Evolutionary conservation across 2,797 vertebrate genomes (phyloP), one percentile per base, ranked within the genome.

Genomic region (Crypturellus tataupa): DNA sequence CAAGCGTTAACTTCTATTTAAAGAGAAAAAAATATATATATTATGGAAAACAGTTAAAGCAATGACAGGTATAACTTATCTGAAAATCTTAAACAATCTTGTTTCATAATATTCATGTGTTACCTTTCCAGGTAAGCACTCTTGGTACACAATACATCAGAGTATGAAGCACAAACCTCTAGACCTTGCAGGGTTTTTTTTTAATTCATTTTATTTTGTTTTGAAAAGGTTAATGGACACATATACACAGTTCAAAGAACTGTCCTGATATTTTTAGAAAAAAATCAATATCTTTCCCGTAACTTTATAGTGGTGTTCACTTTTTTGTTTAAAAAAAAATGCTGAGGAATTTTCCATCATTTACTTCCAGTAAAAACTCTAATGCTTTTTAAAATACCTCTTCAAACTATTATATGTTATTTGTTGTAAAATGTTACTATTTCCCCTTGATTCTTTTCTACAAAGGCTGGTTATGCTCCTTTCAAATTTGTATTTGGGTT

Each of bases 251-350:
- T 94, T 95, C 95, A 96, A 88, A 86, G 89, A 94, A 96, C 82
- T 27, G 14, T 94, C 84, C 5, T 64, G 94, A 25, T 94, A 96
- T 96, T 96, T 97, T 97, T 96, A 96, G 95, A 93, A 56, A 94
- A 96, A 94, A 96, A 95, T 97, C 95, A 93, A 91, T 96, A 96
- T 77, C 59, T 84, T 96, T 49, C 70, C 83, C 86, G 82, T 39
- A 49, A 87, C 64, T 90, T 94, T 46, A 84, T 75, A 86, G 77
- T 18, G 58, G 9, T 60, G 67, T 81, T 93, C 82, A 91, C 16
- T 49, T 92, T 83, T 79, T 72, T 55, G 62, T 55, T 25, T 10
- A 40, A 72, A 73, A 44, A 59, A 35, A 46, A 44, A 20, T 37
- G 51, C 17, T 55, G 15, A 76, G 73, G 80, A 88, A 94, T 81